phyloP scores from a whole-genome alignment of 2,113 vertebrate species.

The Furnarius figulus region DNA sequence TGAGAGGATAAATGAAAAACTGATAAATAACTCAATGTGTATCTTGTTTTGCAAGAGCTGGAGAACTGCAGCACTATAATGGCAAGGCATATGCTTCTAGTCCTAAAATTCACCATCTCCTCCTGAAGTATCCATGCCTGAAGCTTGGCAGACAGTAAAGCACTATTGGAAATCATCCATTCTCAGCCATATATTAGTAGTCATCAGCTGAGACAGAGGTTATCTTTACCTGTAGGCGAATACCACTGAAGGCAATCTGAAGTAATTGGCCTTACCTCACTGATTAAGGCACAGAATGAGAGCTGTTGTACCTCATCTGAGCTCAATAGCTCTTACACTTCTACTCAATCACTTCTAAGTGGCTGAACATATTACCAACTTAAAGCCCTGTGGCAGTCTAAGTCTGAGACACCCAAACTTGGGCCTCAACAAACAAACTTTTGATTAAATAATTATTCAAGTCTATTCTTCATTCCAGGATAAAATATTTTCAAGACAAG shows the following conservation, averaged over 20 bases:
- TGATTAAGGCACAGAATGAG: background rate
- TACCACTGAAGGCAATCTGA: background rate
- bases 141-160: background rate
- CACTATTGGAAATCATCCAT: background rate
- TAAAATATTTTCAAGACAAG: background rate
- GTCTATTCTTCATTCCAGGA: background rate
- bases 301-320: background rate
- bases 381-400: background rate
- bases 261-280: background rate
- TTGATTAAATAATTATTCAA: background rate
- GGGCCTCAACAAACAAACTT: background rate
- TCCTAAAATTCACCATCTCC: background rate
- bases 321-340: background rate
- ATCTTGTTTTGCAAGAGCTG: background rate
- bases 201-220: background rate
- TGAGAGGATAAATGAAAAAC: background rate
- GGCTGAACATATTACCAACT: background rate
- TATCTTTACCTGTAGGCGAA: background rate
- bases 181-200: background rate
- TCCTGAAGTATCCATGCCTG: background rate
- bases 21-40: background rate
- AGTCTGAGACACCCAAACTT: background rate
- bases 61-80: background rate
- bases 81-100: background rate
- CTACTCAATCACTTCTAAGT: background rate